Conservation (phyloP, 2,113 vertebrate genomes). For the Ranitomeya imitator region DNA sequence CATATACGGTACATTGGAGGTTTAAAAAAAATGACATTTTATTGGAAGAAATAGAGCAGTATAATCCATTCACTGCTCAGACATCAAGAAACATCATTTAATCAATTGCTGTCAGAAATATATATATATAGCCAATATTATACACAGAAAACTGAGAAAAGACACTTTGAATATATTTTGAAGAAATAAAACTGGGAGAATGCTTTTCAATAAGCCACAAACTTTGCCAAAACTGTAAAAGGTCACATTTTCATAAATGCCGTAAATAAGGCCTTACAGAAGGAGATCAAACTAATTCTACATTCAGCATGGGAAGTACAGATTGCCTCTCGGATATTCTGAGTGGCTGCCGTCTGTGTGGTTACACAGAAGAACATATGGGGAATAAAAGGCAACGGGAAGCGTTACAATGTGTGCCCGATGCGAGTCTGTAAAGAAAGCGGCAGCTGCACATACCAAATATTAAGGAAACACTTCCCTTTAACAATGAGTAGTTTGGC, state of each 20-base stretch:
- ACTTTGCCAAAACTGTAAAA: conserved; percentile 44
- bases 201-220: conserved; percentile 18
- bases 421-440: conserved; percentile 60
- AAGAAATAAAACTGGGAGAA: neutral
- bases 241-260: conserved; percentile 54
- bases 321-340: conserved; percentile 49
- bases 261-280: conserved; percentile 41
- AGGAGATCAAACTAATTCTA: conserved; percentile 51
- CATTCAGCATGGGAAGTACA: conserved; percentile 47
- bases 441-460: conserved; percentile 55
- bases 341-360: conserved; percentile 60
- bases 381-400: conserved; percentile 56
- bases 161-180: neutral
- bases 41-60: too few species aligned
- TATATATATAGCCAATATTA: neutral
- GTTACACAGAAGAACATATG: conserved; percentile 60
- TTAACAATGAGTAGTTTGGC: neutral
- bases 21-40: too few species aligned
- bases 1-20: too few species aligned
- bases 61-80: too few species aligned
- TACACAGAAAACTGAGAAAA: neutral
- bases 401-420: conserved; percentile 59
- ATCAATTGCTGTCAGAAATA: neutral
- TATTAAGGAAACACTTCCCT: conserved; percentile 60
- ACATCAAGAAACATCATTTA: too few species aligned